phyloP scores from a whole-genome alignment of 1,140 invertebrate genomes.

The Augochlora pura region DNA sequence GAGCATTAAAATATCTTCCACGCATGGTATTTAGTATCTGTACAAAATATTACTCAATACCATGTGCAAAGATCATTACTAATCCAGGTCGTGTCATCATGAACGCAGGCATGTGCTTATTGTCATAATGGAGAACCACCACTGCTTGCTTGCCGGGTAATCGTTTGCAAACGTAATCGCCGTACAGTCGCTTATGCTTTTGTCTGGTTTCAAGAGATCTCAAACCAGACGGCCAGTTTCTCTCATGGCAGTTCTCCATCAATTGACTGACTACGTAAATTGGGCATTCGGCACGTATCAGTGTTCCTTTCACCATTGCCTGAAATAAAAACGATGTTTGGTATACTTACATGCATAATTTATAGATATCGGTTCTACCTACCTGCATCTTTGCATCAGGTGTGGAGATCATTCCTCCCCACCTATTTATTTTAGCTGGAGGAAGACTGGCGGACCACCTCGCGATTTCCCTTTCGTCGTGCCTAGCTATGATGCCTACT shows the following conservation, averaged over 20 bases:
- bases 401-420: constrained; percentile 99
- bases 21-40: background rate
- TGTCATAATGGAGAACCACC: constrained; percentile 95
- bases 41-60: constrained; percentile 87
- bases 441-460: constrained; percentile 93
- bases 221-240: constrained; percentile 95
- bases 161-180: constrained; percentile 96
- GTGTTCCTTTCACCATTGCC: constrained; percentile 94
- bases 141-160: constrained; percentile 98
- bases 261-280: constrained; percentile 95
- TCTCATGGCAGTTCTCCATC: constrained; percentile 98
- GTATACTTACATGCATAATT: background rate
- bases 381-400: constrained; percentile 84
- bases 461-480: constrained; percentile 96
- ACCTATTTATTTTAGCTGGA: constrained; percentile 93
- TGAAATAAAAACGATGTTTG: constrained; percentile 71
- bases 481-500: constrained; percentile 90
- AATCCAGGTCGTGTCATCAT: constrained; percentile 98
- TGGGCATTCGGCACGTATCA: constrained; percentile 95
- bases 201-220: constrained; percentile 95
- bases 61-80: constrained; percentile 99
- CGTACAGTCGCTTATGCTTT: constrained; percentile 94
- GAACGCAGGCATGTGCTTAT: constrained; percentile 95
- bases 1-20: constrained; percentile 23
- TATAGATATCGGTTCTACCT: background rate